Conservation (phyloP, 2,888 invertebrate genomes). For the Cacoxenus indagator region DNA sequence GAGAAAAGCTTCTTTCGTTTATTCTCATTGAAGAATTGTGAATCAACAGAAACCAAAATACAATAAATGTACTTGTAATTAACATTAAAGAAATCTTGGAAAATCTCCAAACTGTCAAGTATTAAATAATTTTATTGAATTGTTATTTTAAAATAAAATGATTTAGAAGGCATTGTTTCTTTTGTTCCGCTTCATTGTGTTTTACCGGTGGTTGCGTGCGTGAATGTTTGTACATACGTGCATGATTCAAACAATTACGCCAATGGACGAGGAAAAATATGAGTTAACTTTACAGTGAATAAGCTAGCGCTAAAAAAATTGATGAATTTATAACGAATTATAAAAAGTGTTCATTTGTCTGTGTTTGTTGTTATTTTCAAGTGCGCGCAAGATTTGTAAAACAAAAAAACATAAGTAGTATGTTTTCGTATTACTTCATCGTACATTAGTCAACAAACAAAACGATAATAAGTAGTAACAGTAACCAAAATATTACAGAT, state of each 20-base stretch:
- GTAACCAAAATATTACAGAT: conserved; percentile 29
- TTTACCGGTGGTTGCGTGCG: neutral
- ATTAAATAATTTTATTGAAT: no score
- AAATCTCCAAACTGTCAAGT: no score
- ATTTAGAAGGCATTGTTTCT: conserved; percentile 6
- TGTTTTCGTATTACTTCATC: neutral
- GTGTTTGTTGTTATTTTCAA: no score
- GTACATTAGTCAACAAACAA: conserved; percentile 3
- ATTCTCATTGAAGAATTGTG: neutral
- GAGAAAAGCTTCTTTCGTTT: neutral
- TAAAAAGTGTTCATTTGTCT: neutral
- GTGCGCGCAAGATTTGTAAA: no score
- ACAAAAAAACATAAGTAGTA: neutral
- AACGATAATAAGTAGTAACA: conserved; percentile 16
- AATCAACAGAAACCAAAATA: neutral
- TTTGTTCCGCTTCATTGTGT: neutral
- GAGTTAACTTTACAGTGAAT: neutral
- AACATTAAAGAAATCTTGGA: neutral
- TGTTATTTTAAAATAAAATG: no score
- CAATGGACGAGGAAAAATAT: neutral
- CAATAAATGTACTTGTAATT: neutral
- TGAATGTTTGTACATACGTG: neutral
- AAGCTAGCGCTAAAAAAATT: conserved; percentile 1
- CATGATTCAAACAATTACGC: neutral
- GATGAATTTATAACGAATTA: neutral